Percentiles rank a stretch among this genome's conserved stretches.
These are phyloP conservation scores for Drosophila mimica DNA, from an alignment of 2,888 invertebrate genomes.

Conservation along the genomic window DNA sequence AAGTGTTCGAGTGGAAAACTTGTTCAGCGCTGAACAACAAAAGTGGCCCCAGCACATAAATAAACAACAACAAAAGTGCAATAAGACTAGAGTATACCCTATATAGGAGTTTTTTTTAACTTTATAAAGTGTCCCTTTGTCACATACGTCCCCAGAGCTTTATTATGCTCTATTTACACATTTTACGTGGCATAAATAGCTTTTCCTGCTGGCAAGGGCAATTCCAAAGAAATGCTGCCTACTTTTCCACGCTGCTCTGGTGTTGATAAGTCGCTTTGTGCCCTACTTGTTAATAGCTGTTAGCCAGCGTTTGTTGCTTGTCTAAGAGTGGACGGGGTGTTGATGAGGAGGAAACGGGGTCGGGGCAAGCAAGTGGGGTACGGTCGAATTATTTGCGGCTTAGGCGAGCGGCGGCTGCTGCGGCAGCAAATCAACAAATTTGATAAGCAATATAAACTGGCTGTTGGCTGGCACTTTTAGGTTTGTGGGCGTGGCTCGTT, in stretches of 20 bases:
- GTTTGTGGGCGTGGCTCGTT: constrained; percentile 46
- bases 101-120: too few species aligned
- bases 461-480: constrained; percentile 27
- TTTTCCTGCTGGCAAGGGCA: constrained; percentile 18
- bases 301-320: constrained; percentile 47
- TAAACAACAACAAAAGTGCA: constrained; percentile 44
- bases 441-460: constrained; percentile 77
- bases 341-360: background rate
- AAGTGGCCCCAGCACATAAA: constrained; percentile 56
- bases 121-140: background rate
- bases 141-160: background rate
- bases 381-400: constrained; percentile 74
- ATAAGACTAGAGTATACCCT: background rate
- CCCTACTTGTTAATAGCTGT: constrained; percentile 73
- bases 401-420: constrained; percentile 58
- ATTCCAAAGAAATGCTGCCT: constrained; percentile 48
- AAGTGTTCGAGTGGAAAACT: constrained; percentile 78
- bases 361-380: background rate
- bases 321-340: background rate
- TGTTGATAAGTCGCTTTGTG: constrained; percentile 78
- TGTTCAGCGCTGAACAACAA: constrained; percentile 46
- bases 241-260: constrained; percentile 65
- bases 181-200: constrained; percentile 36
- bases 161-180: background rate
- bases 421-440: constrained; percentile 79